These are phyloP conservation scores for Morpho deidamia DNA, from an alignment of 2,888 invertebrate genomes.

Conservation along the genomic window DNA sequence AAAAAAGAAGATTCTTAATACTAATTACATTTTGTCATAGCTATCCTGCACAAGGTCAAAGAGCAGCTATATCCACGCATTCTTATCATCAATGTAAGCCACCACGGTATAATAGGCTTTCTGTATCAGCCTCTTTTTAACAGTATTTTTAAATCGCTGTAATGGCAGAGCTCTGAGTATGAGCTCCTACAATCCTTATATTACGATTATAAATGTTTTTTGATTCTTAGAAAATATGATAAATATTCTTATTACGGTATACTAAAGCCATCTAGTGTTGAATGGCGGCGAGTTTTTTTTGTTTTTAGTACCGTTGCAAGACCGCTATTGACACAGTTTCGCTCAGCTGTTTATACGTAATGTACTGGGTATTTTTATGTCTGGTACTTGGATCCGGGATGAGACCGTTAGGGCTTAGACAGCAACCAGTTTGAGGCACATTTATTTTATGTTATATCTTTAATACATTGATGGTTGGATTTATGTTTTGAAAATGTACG, in stretches of 20 bases:
- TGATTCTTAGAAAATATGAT: slow-evolving; percentile 7
- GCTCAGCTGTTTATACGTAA: slow-evolving; percentile 60
- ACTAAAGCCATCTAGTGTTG: slow-evolving; percentile 55
- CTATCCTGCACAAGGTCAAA: no score
- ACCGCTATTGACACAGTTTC: slow-evolving; percentile 69
- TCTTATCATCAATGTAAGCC: no score
- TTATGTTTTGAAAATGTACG: no score
- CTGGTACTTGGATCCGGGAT: slow-evolving; percentile 53
- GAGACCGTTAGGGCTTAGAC: slow-evolving; percentile 49
- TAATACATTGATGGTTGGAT: background rate
- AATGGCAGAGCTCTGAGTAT: no score
- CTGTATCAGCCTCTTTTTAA: no score
- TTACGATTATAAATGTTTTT: background rate
- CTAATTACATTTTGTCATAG: no score
- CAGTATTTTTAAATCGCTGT: no score
- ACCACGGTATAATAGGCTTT: no score
- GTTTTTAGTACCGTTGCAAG: slow-evolving; percentile 48
- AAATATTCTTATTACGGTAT: slow-evolving; percentile 16
- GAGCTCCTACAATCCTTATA: background rate
- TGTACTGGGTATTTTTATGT: slow-evolving; percentile 37
- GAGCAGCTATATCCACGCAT: no score
- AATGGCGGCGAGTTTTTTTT: slow-evolving; percentile 48
- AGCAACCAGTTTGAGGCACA: slow-evolving; percentile 34
- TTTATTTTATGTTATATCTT: background rate
- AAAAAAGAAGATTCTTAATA: no score